These are phyloP conservation scores for Cryptoleucopteryx plumbea DNA, from an alignment of 2,113 vertebrate species.

Conservation along the genomic window DNA sequence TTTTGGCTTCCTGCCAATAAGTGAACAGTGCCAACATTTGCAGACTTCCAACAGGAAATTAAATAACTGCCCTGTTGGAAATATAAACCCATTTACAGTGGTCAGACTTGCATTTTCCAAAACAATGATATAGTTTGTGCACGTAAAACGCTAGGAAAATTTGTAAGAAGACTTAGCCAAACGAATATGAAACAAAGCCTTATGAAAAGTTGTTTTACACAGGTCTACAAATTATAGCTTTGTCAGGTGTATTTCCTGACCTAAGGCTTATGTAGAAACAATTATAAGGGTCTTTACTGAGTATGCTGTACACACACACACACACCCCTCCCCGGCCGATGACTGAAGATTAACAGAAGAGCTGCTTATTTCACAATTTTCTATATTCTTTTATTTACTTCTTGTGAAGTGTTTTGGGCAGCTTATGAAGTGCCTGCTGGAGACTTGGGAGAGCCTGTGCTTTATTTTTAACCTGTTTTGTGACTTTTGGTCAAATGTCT, in stretches of 20 bases:
- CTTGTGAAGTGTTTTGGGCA: background rate
- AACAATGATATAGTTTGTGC: slow-evolving; percentile 67
- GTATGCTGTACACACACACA: background rate
- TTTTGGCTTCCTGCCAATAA: slow-evolving; percentile 70
- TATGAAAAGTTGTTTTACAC: background rate
- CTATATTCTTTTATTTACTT: background rate
- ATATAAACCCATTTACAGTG: slow-evolving; percentile 83
- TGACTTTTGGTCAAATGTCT: background rate
- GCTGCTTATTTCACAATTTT: background rate
- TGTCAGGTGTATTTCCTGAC: slow-evolving; percentile 48
- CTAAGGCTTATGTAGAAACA: background rate
- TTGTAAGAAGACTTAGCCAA: slow-evolving; percentile 23
- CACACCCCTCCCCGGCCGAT: accelerated
- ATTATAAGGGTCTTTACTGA: background rate
- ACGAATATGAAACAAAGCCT: slow-evolving; percentile 27
- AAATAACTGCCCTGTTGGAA: slow-evolving; percentile 87
- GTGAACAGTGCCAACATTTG: slow-evolving; percentile 77
- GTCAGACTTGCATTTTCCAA: slow-evolving; percentile 80
- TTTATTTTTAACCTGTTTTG: background rate
- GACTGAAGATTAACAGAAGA: background rate
- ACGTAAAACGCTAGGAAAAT: background rate
- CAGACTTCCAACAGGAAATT: slow-evolving; percentile 88
- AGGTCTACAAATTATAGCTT: background rate
- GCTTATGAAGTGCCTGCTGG: background rate
- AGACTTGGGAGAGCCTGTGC: background rate